Percentiles rank a stretch among this genome's conserved stretches.
These are phyloP conservation scores for Sitta carolinensis DNA, from an alignment of 2,797 vertebrate species.

Conservation along the genomic window DNA sequence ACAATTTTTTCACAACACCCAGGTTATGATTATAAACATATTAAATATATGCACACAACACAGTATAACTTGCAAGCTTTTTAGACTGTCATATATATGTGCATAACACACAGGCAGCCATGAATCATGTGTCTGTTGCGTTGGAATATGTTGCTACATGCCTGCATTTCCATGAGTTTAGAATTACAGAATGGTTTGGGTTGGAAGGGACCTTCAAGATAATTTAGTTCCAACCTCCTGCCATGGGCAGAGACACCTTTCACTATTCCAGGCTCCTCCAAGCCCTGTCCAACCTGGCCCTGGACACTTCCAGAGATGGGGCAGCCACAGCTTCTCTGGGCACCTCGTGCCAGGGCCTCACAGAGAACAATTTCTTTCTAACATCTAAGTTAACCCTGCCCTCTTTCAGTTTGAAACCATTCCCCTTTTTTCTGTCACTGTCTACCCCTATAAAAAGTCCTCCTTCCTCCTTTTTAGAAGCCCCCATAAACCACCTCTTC, in stretches of 20 bases:
- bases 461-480: background rate
- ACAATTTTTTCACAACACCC: background rate
- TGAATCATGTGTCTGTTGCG: background rate
- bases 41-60: background rate
- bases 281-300: rapidly evolving
- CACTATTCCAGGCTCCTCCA: rapidly evolving
- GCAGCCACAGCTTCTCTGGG: background rate
- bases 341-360: rapidly evolving
- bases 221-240: background rate
- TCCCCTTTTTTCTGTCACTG: background rate
- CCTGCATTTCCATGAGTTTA: background rate
- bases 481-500: background rate
- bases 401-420: background rate
- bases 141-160: rapidly evolving
- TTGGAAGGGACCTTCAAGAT: background rate
- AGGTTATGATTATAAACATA: background rate
- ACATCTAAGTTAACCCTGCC: background rate
- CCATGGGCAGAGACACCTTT: background rate
- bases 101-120: background rate
- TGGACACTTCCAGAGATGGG: background rate
- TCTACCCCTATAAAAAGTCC: background rate
- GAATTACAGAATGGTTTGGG: background rate
- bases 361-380: background rate
- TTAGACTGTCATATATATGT: background rate
- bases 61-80: background rate